These are phyloP conservation scores for Vimba vimba DNA, from an alignment of 2,113 vertebrate species.

Conservation along the genomic window DNA sequence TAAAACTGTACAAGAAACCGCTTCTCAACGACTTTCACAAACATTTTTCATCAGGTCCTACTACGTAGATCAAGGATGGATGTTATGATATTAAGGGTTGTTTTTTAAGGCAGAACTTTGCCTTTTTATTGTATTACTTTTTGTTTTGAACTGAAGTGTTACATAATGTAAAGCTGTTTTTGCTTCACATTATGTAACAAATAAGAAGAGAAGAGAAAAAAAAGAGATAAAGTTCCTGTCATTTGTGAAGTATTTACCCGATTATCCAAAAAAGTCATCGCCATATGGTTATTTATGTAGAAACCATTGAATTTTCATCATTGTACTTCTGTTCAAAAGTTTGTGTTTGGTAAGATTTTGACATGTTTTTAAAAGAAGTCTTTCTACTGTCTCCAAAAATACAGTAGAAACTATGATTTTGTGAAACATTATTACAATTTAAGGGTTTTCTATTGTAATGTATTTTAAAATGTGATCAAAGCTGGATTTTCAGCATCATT, in stretches of 20 bases:
- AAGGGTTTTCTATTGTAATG: not conserved
- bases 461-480: not conserved
- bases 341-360: not conserved
- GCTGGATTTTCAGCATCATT: not conserved
- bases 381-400: too few relatives aligned
- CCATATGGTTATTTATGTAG: not conserved
- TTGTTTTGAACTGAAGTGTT: constrained; percentile 5
- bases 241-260: not conserved
- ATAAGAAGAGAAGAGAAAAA: not conserved
- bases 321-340: not conserved
- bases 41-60: not conserved
- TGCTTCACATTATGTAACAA: not conserved
- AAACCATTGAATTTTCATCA: not conserved
- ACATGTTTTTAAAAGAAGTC: not conserved
- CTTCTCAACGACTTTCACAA: not conserved
- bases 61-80: not conserved
- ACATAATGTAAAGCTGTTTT: not conserved
- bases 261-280: not conserved
- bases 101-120: not conserved
- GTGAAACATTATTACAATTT: not conserved
- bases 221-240: not conserved
- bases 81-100: not conserved
- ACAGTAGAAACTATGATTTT: not conserved
- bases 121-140: constrained; percentile 6
- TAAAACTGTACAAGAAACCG: constrained; percentile 39